phyloP scores from a whole-genome alignment of 1,140 invertebrate genomes.

The Dendroctonus valens region DNA sequence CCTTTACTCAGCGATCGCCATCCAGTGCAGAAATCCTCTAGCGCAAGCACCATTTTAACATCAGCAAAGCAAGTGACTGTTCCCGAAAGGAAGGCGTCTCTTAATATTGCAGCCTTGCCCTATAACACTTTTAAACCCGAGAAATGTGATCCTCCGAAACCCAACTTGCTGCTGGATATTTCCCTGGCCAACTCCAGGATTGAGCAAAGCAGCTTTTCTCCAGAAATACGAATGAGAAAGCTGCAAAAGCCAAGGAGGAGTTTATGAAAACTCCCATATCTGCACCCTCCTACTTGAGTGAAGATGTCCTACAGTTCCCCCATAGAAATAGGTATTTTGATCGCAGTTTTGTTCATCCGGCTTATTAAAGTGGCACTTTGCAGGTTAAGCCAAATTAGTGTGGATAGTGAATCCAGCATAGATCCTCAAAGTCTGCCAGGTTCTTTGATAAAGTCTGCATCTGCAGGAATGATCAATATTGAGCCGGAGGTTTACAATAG shows the following conservation, averaged over 20 bases:
- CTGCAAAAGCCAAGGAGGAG: conserved; percentile 63
- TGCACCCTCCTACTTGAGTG: conserved; percentile 18
- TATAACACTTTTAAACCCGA: conserved; percentile 1
- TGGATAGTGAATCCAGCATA: conserved; percentile 57
- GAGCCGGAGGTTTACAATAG: conserved; percentile 59
- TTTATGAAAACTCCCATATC: conserved; percentile 52
- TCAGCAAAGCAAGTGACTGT: conserved; percentile 16
- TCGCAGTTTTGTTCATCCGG: neutral
- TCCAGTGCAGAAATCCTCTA: conserved; percentile 32
- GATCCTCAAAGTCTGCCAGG: conserved; percentile 44
- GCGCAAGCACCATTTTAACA: conserved; percentile 15
- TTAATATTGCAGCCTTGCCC: neutral
- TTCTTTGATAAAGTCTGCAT: conserved; percentile 63
- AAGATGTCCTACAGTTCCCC: conserved; percentile 39
- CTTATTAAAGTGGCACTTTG: neutral
- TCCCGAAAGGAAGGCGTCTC: conserved; percentile 24
- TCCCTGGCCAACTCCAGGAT: conserved; percentile 7
- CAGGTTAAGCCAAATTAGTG: conserved; percentile 57
- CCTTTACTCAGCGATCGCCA: conserved; percentile 28
- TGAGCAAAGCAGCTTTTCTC: conserved; percentile 16
- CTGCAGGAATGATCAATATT: conserved; percentile 69
- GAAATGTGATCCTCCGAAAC: neutral
- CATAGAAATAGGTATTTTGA: conserved; percentile 41
- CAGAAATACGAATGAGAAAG: conserved; percentile 44
- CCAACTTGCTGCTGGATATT: conserved; percentile 19